A percentile compares a stretch with the other conserved stretches of the same genome.
Conservation (phyloP, 2,113 vertebrate genomes). For the Anthoscopus minutus region DNA sequence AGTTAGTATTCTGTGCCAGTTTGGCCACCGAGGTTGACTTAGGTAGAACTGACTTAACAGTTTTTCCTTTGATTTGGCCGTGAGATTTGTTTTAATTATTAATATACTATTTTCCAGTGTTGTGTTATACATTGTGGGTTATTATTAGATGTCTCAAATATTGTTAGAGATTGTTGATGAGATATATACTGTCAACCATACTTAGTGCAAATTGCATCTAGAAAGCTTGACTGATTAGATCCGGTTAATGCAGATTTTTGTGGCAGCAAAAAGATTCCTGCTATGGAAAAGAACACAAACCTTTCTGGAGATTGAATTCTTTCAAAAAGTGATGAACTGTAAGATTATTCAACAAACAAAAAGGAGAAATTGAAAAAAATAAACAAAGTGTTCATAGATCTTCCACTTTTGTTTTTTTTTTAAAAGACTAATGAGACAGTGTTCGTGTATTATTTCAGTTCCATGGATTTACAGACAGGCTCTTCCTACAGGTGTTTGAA, state of each 20-base stretch:
- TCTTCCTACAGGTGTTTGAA: constrained; percentile 70
- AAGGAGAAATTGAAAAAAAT: constrained; percentile 41
- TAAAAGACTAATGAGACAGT: constrained; percentile 52
- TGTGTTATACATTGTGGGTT: constrained; percentile 21
- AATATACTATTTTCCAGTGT: constrained; percentile 64
- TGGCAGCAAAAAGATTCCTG: constrained; percentile 65
- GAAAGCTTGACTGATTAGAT: constrained; percentile 67
- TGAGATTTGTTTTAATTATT: constrained; percentile 50
- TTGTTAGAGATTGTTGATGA: constrained; percentile 59
- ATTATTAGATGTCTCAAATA: constrained; percentile 47
- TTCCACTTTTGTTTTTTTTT: constrained; percentile 15
- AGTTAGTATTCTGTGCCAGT: constrained; percentile 66
- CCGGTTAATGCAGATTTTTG: constrained; percentile 54
- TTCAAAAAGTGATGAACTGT: constrained; percentile 58
- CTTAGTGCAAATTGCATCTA: constrained; percentile 75
- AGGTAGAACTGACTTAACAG: constrained; percentile 59
- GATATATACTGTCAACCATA: constrained; percentile 58
- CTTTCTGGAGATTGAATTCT: constrained; percentile 57
- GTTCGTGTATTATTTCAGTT: constrained; percentile 66
- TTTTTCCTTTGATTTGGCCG: constrained; percentile 58
- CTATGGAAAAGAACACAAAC: constrained; percentile 55
- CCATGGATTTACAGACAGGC: constrained; percentile 68
- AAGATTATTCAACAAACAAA: constrained; percentile 67
- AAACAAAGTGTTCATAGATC: constrained; percentile 65
- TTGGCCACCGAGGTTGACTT: constrained; percentile 52